A percentile compares a stretch with the other conserved stretches of the same genome.
Evolutionary conservation across 1,140 invertebrate genomes (phyloP).

Genomic region (Caerostris extrusa): DNA sequence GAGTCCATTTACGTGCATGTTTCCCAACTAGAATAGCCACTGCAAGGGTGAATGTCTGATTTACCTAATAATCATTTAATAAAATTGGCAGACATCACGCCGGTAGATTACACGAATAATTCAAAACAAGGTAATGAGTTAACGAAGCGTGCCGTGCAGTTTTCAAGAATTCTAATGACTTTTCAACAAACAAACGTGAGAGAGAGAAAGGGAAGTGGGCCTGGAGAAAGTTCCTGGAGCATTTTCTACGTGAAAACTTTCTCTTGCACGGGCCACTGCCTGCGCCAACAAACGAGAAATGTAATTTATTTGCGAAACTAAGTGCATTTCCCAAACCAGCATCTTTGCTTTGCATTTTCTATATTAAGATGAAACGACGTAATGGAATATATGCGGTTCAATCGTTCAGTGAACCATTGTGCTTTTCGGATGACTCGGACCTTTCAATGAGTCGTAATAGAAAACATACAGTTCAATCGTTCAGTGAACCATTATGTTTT

Average conservation of each 20-base stretch:
- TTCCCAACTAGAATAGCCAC: background rate
- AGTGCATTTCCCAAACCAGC: background rate
- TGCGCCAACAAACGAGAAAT: background rate
- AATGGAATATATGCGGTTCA: background rate
- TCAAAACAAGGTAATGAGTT: background rate
- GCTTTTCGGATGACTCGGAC: background rate
- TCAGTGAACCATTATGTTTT: too few relatives aligned
- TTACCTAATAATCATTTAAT: background rate
- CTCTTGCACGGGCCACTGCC: background rate
- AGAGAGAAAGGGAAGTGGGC: background rate
- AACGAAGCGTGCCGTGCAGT: background rate
- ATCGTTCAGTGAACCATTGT: conserved; percentile 14
- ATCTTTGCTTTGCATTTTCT: background rate
- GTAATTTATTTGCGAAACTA: conserved; percentile 14
- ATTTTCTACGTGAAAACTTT: background rate
- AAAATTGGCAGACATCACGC: background rate
- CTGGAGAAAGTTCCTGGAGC: background rate
- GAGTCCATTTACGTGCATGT: background rate
- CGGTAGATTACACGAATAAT: background rate
- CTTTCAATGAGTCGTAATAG: too few relatives aligned
- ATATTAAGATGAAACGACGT: background rate
- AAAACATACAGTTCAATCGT: too few relatives aligned
- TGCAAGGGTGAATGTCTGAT: background rate
- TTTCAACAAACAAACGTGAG: background rate
- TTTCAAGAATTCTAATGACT: background rate